Conservation (phyloP, 1,140 invertebrate genomes). For the Diabrotica undecimpunctata region DNA sequence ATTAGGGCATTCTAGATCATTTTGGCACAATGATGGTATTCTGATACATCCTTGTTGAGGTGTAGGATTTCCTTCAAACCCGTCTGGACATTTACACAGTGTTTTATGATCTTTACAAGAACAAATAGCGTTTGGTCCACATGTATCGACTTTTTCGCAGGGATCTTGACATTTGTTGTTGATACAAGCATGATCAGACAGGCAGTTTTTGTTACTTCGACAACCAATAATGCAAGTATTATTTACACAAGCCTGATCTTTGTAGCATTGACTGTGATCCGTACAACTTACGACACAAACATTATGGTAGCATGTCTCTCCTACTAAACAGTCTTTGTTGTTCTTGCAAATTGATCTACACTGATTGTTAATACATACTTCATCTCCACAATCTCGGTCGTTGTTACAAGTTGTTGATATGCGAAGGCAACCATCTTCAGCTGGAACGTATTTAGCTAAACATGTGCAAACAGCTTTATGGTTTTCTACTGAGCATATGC, state of each 20-base stretch:
- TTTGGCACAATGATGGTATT: constrained; percentile 62
- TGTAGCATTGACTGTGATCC: constrained; percentile 74
- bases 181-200: constrained; percentile 70
- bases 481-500: constrained; percentile 71
- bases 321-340: constrained; percentile 71
- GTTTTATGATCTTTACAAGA: constrained; percentile 66
- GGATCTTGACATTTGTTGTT: constrained; percentile 82
- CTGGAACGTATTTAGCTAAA: constrained; percentile 64
- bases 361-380: constrained; percentile 75
- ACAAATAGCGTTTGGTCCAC: constrained; percentile 82
- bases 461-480: constrained; percentile 74
- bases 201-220: constrained; percentile 76
- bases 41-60: constrained; percentile 83
- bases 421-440: constrained; percentile 70
- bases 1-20: constrained; percentile 64
- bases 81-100: constrained; percentile 72
- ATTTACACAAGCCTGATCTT: constrained; percentile 73
- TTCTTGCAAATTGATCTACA: constrained; percentile 79
- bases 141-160: constrained; percentile 69
- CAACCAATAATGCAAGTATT: constrained; percentile 79
- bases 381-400: constrained; percentile 74
- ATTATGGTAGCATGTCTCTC: constrained; percentile 75
- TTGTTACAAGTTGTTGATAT: constrained; percentile 59
- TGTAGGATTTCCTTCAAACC: constrained; percentile 84
- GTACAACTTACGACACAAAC: constrained; percentile 74